These are phyloP conservation scores for Physeter macrocephalus DNA, from an alignment of 2,113 vertebrate genomes.

Conservation along the genomic window DNA sequence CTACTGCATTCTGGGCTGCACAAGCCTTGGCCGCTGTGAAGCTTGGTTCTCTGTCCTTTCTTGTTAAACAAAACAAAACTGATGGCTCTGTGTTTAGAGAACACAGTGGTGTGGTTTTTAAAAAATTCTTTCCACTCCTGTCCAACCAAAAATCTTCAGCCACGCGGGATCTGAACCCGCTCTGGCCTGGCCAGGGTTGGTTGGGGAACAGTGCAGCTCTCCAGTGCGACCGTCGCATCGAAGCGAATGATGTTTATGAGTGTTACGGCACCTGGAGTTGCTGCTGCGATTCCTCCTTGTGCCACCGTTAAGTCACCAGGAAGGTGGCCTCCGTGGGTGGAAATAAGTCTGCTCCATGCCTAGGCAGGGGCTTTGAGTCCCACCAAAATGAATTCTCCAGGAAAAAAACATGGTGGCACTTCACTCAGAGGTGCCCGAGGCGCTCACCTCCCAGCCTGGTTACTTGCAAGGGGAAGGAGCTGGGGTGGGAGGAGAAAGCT, in stretches of 20 bases:
- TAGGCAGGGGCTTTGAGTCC: background rate
- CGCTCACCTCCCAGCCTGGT: background rate
- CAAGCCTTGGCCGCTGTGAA: conserved; percentile 30
- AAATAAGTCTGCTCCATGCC: background rate
- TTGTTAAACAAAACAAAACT: conserved; percentile 49
- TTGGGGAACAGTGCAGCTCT: conserved; percentile 17
- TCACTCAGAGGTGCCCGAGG: background rate
- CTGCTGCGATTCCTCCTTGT: background rate
- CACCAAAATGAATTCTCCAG: background rate
- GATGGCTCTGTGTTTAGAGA: conserved; percentile 40
- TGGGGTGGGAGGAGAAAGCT: background rate
- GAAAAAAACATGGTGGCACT: background rate
- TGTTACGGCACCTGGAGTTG: background rate
- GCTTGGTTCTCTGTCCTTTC: conserved; percentile 47
- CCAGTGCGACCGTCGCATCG: background rate
- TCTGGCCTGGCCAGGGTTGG: background rate
- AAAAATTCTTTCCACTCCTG: conserved; percentile 49
- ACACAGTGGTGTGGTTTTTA: conserved; percentile 32
- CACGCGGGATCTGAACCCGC: background rate
- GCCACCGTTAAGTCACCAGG: background rate
- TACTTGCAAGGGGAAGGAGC: background rate
- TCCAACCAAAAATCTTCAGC: conserved; percentile 75
- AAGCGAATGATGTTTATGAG: background rate
- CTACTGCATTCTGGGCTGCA: background rate
- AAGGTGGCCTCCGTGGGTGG: background rate